A percentile compares a stretch with the other conserved stretches of the same genome.
These are phyloP conservation scores for Chrysocyon brachyurus DNA, from an alignment of 2,797 vertebrate genomes.

Conservation along the genomic window DNA sequence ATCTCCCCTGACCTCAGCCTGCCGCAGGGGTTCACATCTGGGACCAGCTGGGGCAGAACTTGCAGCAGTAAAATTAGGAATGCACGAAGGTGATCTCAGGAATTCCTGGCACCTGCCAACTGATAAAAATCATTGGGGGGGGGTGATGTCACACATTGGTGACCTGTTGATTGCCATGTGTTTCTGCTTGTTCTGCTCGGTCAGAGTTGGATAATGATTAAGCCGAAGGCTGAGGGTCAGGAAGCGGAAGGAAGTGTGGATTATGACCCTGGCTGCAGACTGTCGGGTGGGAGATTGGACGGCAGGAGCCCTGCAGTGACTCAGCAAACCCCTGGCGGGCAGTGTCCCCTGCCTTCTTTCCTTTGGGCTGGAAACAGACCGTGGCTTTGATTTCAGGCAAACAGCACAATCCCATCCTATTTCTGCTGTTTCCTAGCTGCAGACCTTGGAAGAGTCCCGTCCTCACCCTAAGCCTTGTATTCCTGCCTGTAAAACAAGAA, in stretches of 20 bases:
- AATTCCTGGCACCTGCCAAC: background rate
- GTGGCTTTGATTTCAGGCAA: background rate
- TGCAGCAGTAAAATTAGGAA: background rate
- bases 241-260: background rate
- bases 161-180: background rate
- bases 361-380: too few relatives aligned
- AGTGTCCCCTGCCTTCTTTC: fast-evolving
- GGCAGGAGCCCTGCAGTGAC: background rate
- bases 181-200: background rate
- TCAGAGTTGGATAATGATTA: background rate
- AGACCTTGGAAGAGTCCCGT: background rate
- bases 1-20: background rate
- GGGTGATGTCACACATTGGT: background rate
- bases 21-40: fast-evolving
- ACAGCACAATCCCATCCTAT: fast-evolving
- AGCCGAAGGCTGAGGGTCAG: background rate
- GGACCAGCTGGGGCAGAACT: background rate
- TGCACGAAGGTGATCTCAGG: background rate
- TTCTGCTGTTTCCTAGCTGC: background rate
- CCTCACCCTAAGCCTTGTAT: background rate
- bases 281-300: background rate
- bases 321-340: fast-evolving
- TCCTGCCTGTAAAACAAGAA: background rate
- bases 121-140: background rate
- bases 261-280: background rate